Percentiles rank a stretch among this genome's conserved stretches.
phyloP scores from a whole-genome alignment of 2,888 invertebrate species.

The Electrophaes corylata region DNA sequence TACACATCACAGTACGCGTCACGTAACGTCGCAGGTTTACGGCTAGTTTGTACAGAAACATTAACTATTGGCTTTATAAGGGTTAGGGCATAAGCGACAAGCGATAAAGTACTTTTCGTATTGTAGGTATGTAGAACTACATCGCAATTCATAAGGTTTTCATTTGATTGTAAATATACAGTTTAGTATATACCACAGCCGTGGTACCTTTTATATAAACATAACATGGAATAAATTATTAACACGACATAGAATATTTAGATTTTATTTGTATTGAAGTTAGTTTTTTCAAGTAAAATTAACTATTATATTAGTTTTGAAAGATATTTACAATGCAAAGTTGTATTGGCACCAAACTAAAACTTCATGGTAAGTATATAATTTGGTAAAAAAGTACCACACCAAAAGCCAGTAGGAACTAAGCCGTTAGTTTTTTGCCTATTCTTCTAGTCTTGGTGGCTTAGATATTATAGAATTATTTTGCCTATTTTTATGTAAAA shows the following conservation, averaged over 20 bases:
- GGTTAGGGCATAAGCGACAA: constrained; percentile 24
- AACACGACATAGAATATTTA: background rate
- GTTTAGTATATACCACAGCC: background rate
- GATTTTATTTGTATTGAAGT: background rate
- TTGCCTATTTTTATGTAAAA: too few relatives aligned
- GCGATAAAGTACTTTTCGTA: constrained; percentile 14
- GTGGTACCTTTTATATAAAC: constrained; percentile 4
- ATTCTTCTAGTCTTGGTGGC: too few relatives aligned
- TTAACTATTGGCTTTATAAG: constrained; percentile 25
- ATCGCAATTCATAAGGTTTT: background rate
- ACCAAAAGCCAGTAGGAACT: too few relatives aligned
- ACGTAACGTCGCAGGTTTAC: constrained; percentile 33
- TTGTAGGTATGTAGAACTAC: background rate
- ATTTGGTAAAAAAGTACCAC: too few relatives aligned
- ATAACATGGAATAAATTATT: background rate
- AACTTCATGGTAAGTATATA: too few relatives aligned
- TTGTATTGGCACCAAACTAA: too few relatives aligned
- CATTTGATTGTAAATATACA: background rate
- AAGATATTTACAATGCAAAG: too few relatives aligned
- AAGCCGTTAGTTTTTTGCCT: too few relatives aligned
- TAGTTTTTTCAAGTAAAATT: background rate
- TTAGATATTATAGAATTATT: too few relatives aligned
- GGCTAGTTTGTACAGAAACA: constrained; percentile 28
- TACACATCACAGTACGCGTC: constrained; percentile 35
- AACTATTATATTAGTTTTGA: too few relatives aligned